phyloP scores from a whole-genome alignment of 1,140 invertebrate species.

The Heliconius himera region DNA sequence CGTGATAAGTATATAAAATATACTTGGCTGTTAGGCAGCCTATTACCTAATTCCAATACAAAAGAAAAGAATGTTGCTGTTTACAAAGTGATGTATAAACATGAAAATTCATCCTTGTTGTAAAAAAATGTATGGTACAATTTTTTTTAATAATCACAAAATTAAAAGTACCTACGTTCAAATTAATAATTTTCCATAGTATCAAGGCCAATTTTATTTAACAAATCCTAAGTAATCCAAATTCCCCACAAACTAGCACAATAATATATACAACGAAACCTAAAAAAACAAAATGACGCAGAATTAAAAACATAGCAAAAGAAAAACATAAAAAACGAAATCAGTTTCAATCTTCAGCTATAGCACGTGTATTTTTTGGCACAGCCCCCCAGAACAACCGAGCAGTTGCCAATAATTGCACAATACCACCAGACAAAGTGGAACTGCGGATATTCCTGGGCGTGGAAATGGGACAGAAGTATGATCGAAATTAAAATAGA shows the following conservation, averaged over 20 bases:
- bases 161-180: not conserved
- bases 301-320: conserved; percentile 15
- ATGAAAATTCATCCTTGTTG: too few relatives aligned
- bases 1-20: not conserved
- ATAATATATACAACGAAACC: not conserved
- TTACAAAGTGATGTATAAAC: too few relatives aligned
- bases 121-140: not conserved
- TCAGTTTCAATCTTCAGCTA: conserved; percentile 15
- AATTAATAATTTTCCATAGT: not conserved
- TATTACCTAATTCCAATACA: too few relatives aligned
- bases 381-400: conserved; percentile 48
- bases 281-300: conserved; percentile 3
- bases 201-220: not conserved
- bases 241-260: not conserved
- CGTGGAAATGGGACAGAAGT: conserved; percentile 48
- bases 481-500: conserved; percentile 69
- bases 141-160: not conserved
- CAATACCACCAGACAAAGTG: conserved; percentile 54
- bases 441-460: conserved; percentile 34
- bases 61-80: too few relatives aligned
- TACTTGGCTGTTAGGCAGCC: not conserved
- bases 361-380: conserved; percentile 71
- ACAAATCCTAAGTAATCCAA: not conserved
- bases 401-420: conserved; percentile 73
- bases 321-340: conserved; percentile 7